Base-by-base conservation (phyloP, 2,113 vertebrate genomes). In the Labeo rohita region DNA sequence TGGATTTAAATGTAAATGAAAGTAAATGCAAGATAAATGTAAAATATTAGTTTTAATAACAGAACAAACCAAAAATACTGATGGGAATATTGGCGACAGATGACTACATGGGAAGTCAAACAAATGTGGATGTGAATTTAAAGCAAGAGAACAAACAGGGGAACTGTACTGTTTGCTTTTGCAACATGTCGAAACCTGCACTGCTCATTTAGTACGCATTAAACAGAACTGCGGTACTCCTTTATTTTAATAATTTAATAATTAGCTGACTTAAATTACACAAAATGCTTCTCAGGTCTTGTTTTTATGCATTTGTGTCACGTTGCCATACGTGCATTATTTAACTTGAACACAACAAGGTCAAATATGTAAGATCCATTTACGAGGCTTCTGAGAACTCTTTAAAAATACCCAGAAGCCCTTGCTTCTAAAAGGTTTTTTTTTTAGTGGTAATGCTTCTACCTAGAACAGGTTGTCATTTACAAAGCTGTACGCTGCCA, bases 361-460 rank as follows among this genome's bases (percentile, higher is more conserved):
- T 61, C 56, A 61, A 3, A n/a, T 9, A 9, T 21, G 8, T 61
- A n/a, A 9, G 56, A n/a, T n/a, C 21, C 21, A 9, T 61, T 61
- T 61, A 18, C 3, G 21, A n/a, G 56, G 56, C 56, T 61, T 61
- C 56, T 61, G 2, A 61, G 56, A 61, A 9, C 56, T 61, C 56
- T 59, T 10, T n/a, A 61, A 61, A 61, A 61, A 61, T 61, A n/a
- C 18, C 56, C 56, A 61, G 56, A 61, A 61, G 56, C 8, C 34
- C 9, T 59, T 39, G 28, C 52, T n/a, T 36, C 3, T 43, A n/a
- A 80, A 61, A 11, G 11, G 10, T 39, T 39, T 39, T 45, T 7
- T 7, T 61, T 61, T 61, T 79, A 56, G 12, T 63, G 77, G 56
- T 16, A 80, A 80, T 45, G 39, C 21, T 80, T 45, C n/a, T 80